Conservation (phyloP, 2,888 invertebrate species). For the Brenthis ino region DNA sequence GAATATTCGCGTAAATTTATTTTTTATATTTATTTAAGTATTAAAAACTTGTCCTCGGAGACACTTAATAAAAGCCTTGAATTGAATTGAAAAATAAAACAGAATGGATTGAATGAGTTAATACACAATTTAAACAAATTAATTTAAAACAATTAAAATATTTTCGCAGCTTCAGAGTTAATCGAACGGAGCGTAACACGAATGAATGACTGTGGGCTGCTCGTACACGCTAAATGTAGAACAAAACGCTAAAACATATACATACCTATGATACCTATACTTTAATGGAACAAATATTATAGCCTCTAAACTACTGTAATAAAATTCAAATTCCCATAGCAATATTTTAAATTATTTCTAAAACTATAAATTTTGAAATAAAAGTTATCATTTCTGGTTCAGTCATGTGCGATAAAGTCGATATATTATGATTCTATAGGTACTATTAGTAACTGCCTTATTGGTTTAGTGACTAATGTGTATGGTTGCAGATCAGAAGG, state of each 20-base stretch:
- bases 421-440: constrained; percentile 40
- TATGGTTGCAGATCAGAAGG: too few relatives aligned
- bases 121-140: not conserved
- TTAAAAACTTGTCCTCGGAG: too few relatives aligned
- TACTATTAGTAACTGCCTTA: constrained; percentile 27
- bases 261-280: constrained; percentile 3
- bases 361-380: constrained; percentile 64
- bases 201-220: constrained; percentile 60
- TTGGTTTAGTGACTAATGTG: too few relatives aligned
- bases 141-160: constrained; percentile 28
- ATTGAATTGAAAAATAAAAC: too few relatives aligned
- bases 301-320: constrained; percentile 20
- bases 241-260: constrained; percentile 48
- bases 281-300: not conserved
- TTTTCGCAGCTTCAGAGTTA: constrained; percentile 51
- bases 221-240: constrained; percentile 53
- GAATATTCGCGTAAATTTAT: too few relatives aligned
- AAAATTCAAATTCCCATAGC: constrained; percentile 27
- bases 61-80: too few relatives aligned
- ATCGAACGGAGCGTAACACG: constrained; percentile 57
- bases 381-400: constrained; percentile 60
- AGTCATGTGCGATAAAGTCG: constrained; percentile 44
- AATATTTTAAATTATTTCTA: constrained; percentile 46
- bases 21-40: too few relatives aligned
- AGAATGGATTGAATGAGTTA: too few relatives aligned